Evolutionary conservation across 53 echinoderm and acorn worm genomes (phyloP).

Genomic region (Astropecten irregularis): DNA sequence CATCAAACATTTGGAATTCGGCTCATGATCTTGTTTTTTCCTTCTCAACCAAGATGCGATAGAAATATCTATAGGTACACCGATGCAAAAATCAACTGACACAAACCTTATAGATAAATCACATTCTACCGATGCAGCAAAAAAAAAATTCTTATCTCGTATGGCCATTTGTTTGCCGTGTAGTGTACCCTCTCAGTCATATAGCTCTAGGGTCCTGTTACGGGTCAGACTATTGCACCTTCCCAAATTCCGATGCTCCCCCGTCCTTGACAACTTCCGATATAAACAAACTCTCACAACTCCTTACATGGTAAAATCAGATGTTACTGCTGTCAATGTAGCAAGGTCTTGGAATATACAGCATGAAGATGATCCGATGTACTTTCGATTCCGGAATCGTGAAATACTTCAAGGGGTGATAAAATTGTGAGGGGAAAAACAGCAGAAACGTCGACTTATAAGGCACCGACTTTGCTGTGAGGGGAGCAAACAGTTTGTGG

Average conservation of each 20-base stretch:
- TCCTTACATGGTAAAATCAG: slow-evolving; percentile 49
- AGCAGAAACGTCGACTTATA: slow-evolving; percentile 41
- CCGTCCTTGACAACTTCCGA: slow-evolving; percentile 56
- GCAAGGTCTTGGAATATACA: no score
- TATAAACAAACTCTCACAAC: slow-evolving; percentile 49
- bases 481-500: no score
- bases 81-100: no score
- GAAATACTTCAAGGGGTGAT: background rate
- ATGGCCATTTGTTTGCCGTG: slow-evolving; percentile 20
- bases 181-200: slow-evolving; percentile 2
- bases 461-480: slow-evolving; percentile 51
- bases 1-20: no score
- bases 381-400: slow-evolving; percentile 28
- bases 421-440: background rate
- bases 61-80: no score
- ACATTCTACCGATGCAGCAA: background rate
- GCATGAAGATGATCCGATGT: no score
- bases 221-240: slow-evolving; percentile 38
- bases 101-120: no score
- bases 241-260: slow-evolving; percentile 38
- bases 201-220: slow-evolving; percentile 26
- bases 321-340: background rate
- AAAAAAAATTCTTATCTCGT: slow-evolving; percentile 35
- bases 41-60: no score
- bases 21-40: no score